These are phyloP conservation scores for Rhinolophus sinicus DNA, from an alignment of 2,113 vertebrate species.

Conservation along the genomic window DNA sequence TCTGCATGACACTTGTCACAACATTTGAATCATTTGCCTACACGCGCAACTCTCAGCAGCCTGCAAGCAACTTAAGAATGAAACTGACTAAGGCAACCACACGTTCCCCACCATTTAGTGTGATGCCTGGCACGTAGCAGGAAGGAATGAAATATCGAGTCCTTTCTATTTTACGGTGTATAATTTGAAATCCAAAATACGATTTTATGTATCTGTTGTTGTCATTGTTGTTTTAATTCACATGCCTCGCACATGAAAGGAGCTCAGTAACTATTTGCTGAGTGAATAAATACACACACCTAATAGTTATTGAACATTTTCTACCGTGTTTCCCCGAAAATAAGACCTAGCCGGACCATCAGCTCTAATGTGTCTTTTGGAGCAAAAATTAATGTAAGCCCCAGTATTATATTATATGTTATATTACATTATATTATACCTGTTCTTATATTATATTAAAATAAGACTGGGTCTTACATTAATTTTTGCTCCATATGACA, in stretches of 20 bases:
- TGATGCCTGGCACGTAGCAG: neutral
- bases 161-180: neutral
- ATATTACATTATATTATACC: too few relatives aligned
- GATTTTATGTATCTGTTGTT: neutral
- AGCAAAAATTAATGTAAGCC: too few relatives aligned
- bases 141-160: neutral
- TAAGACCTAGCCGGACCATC: too few relatives aligned
- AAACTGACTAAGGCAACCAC: neutral
- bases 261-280: neutral
- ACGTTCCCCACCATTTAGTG: neutral
- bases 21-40: neutral
- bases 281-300: neutral
- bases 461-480: too few relatives aligned
- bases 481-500: too few relatives aligned
- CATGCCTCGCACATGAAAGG: neutral
- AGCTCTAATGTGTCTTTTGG: too few relatives aligned
- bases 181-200: neutral
- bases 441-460: too few relatives aligned
- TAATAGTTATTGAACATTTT: neutral
- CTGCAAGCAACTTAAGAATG: neutral
- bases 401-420: too few relatives aligned
- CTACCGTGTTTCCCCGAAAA: neutral
- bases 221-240: neutral
- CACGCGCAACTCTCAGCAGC: neutral
- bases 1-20: neutral